These are phyloP conservation scores for Sinella curviseta DNA, from an alignment of 1,140 invertebrate genomes.

Conservation along the genomic window DNA sequence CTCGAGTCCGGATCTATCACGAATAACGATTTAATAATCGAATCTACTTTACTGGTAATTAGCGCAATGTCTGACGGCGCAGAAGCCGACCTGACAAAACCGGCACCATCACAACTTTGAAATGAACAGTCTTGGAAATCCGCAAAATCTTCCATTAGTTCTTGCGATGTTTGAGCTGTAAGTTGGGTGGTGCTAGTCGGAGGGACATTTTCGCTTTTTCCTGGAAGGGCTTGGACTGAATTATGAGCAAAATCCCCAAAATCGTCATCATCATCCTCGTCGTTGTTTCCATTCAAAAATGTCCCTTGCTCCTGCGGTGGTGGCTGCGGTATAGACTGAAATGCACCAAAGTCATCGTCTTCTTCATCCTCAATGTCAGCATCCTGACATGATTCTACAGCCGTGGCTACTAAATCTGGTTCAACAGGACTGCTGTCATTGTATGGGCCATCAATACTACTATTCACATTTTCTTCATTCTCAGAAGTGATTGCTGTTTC, in stretches of 20 bases:
- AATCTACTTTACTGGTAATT: background rate
- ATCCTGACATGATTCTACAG: background rate
- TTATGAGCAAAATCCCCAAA: slow-evolving; percentile 41
- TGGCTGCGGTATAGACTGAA: background rate
- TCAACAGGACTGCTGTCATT: background rate
- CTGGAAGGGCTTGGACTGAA: slow-evolving; percentile 20
- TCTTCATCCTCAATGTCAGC: slow-evolving; percentile 40
- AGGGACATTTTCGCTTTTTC: too few species aligned
- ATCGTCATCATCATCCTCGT: slow-evolving; percentile 36
- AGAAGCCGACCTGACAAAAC: background rate
- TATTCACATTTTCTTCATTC: background rate
- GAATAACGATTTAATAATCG: background rate
- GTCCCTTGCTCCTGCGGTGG: background rate
- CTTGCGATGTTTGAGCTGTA: slow-evolving; percentile 1
- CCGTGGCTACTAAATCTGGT: background rate
- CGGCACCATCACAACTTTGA: slow-evolving; percentile 4
- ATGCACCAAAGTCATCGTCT: slow-evolving; percentile 36
- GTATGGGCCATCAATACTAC: background rate
- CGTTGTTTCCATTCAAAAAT: background rate
- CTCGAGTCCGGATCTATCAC: background rate
- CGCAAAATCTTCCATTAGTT: slow-evolving; percentile 20
- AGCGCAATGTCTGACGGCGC: background rate
- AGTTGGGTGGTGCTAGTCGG: background rate
- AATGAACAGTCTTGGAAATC: slow-evolving; percentile 24
- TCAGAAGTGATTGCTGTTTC: background rate